phyloP scores from a whole-genome alignment of 1,140 invertebrate genomes.

The Trissolcus basalis region DNA sequence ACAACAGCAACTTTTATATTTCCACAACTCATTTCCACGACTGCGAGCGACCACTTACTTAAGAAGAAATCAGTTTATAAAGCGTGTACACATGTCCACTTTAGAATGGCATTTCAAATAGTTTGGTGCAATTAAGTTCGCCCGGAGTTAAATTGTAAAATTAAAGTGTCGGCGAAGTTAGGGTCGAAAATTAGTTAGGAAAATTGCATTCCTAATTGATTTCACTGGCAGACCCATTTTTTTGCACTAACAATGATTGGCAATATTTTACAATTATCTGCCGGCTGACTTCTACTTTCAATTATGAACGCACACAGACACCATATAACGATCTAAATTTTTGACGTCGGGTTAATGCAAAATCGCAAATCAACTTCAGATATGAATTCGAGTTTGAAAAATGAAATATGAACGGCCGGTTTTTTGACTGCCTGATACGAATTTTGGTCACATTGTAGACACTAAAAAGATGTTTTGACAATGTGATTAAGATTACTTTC shows the following conservation, averaged over 20 bases:
- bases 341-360: too few species aligned
- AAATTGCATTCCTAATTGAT: slow-evolving; percentile 25
- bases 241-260: too few species aligned
- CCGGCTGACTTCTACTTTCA: too few species aligned
- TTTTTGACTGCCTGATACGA: too few species aligned
- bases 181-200: slow-evolving; percentile 21
- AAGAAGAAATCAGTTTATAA: slow-evolving; percentile 34
- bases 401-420: too few species aligned
- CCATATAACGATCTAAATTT: too few species aligned
- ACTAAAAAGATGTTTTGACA: too few species aligned
- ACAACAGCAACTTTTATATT: slow-evolving; percentile 36
- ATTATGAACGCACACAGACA: too few species aligned
- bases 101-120: slow-evolving; percentile 27
- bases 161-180: slow-evolving; percentile 13
- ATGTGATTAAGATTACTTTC: not conserved
- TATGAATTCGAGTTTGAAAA: too few species aligned
- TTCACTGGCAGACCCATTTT: not conserved
- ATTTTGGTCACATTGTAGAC: too few species aligned
- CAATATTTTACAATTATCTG: too few species aligned
- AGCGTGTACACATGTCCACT: slow-evolving; percentile 24
- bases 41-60: slow-evolving; percentile 18
- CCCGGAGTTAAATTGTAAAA: slow-evolving; percentile 34
- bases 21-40: slow-evolving; percentile 29
- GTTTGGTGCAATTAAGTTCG: slow-evolving; percentile 26
- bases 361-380: too few species aligned